phyloP scores from a whole-genome alignment of 2,113 vertebrate genomes.

The Eurystomus gularis region DNA sequence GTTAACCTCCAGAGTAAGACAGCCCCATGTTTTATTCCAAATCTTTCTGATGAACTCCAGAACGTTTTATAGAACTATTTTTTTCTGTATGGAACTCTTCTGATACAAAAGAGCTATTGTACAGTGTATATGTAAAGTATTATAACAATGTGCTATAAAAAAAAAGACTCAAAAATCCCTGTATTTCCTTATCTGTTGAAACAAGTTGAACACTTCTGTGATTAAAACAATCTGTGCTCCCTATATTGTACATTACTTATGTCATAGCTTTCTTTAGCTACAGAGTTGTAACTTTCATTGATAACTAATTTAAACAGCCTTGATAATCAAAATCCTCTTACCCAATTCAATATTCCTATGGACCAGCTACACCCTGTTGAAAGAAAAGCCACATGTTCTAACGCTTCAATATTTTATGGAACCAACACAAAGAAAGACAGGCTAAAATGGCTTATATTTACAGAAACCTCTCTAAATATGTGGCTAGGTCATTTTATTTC shows the following conservation, averaged over 20 bases:
- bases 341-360: background rate
- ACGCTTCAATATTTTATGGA: background rate
- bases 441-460: background rate
- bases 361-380: background rate
- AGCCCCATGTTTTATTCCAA: background rate
- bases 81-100: slow-evolving; percentile 33
- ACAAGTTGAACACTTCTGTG: background rate
- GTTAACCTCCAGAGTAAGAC: slow-evolving; percentile 22
- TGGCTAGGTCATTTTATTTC: background rate
- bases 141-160: slow-evolving; percentile 44
- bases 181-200: background rate
- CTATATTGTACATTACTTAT: background rate
- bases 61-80: slow-evolving; percentile 38
- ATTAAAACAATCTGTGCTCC: slow-evolving; percentile 31
- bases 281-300: background rate
- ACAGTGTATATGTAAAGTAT: slow-evolving; percentile 65
- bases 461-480: background rate
- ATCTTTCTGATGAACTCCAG: background rate
- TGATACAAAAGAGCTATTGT: slow-evolving; percentile 38
- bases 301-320: background rate
- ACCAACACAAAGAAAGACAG: background rate
- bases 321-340: background rate
- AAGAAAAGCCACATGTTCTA: background rate
- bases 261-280: background rate
- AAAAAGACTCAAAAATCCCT: background rate